Evolutionary conservation across 2,113 vertebrate species (phyloP).

Genomic region (Setophaga petechia): DNA sequence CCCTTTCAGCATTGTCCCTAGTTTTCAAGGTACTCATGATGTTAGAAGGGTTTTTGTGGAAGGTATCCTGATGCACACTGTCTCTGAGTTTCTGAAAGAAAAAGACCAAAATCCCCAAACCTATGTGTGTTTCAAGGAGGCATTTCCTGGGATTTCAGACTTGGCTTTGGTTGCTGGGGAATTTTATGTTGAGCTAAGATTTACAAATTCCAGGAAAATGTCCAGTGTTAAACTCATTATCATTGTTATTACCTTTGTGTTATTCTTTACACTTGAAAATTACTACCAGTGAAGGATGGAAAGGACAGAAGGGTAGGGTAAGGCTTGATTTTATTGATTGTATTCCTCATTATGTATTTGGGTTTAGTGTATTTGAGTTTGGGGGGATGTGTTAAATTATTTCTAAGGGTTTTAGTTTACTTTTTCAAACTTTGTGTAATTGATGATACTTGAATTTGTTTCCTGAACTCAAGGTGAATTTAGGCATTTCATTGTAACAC

Average conservation of each 20-base stretch:
- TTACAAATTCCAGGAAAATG: not conserved
- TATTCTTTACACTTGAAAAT: not conserved
- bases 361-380: not conserved
- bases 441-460: not conserved
- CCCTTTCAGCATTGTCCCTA: not conserved
- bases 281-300: not conserved
- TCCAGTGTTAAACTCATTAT: not conserved
- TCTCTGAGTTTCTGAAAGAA: not conserved
- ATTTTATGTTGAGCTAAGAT: not conserved
- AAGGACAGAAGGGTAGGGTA: not conserved
- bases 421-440: not conserved
- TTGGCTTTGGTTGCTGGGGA: not conserved
- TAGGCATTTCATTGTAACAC: not conserved
- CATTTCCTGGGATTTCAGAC: not conserved
- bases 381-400: fast-evolving
- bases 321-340: not conserved
- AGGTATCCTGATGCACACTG: not conserved
- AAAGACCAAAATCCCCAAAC: not conserved
- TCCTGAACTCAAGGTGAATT: not conserved
- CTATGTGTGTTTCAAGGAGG: not conserved
- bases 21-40: not conserved
- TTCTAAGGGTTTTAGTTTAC: not conserved
- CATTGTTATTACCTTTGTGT: not conserved
- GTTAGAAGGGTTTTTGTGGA: not conserved
- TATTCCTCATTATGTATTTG: not conserved